These are phyloP conservation scores for Drosophila pectinifera DNA, from an alignment of 1,140 invertebrate species.

Conservation along the genomic window DNA sequence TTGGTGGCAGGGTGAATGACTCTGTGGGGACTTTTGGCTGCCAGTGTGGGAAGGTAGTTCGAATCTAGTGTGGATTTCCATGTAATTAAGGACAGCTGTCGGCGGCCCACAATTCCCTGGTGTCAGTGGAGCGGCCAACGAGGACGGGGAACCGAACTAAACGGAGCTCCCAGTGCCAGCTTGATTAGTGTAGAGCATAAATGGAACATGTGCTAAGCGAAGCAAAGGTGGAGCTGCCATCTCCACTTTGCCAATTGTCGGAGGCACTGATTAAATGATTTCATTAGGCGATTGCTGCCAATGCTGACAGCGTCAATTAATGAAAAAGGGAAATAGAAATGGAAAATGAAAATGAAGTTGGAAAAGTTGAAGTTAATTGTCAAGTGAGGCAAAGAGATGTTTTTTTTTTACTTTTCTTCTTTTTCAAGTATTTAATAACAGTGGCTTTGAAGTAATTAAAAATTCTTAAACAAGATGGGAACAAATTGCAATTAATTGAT, in stretches of 20 bases:
- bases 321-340: conserved; percentile 26
- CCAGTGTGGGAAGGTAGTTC: conserved; percentile 8
- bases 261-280: conserved; percentile 60
- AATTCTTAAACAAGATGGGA: not conserved
- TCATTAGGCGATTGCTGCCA: conserved; percentile 54
- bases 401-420: not conserved
- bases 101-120: conserved; percentile 54
- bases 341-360: conserved; percentile 4
- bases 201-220: conserved; percentile 57
- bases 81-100: conserved; percentile 77
- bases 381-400: not conserved
- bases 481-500: too few relatives aligned
- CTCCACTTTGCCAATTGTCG: conserved; percentile 32
- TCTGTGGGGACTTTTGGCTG: conserved; percentile 38
- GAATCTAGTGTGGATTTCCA: conserved; percentile 61
- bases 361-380: conserved; percentile 26
- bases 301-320: conserved; percentile 33
- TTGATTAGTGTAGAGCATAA: conserved; percentile 70
- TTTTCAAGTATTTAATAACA: not conserved
- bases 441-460: not conserved
- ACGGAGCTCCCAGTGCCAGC: conserved; percentile 26
- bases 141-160: not conserved
- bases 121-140: conserved; percentile 30
- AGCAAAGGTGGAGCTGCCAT: conserved; percentile 17
- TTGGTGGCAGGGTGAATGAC: conserved; percentile 70